Evolutionary conservation across 2,797 vertebrate genomes (phyloP), one percentile per base, ranked within the genome.

Genomic region (Oophaga sylvatica): DNA sequence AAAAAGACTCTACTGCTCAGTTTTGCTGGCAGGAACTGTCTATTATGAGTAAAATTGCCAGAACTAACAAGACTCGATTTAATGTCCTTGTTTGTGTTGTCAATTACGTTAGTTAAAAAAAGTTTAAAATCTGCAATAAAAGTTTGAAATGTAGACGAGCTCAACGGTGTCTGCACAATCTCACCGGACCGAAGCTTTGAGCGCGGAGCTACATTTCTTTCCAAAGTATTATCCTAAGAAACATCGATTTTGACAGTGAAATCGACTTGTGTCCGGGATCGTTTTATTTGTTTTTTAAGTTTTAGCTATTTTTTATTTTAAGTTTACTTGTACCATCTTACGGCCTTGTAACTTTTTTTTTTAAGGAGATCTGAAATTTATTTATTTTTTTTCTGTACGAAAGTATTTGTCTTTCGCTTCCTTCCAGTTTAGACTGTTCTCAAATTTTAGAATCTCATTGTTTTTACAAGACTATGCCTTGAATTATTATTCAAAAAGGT

Each of bases 61-160:
- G 70, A 48, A 48, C 22, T 7, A 48, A 48, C 75, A 16, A 22
- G 75, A 77, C 22, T 56, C 12, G 22, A 48, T 56, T 77, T 75
- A 19, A 75, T 48, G 71, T 75, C 26, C 73, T 5, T 76, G 45
- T 53, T 77, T 77, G 75, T 77, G 75, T 56, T 77, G 75, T 77
- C 75, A 77, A 56, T 77, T 77, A 29, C n/a, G 19, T 77, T 26
- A 56, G 22, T 15, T 22, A 48, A 22, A 71, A 13, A 77, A 75
- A 12, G 41, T 48, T 48, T 41, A 11, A 75, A 56, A 76, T 53
- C 22, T 26, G 22, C 15, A 76, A 56, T n/a, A 48, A 76, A 77
- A 77, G 73, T 77, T 77, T 77, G 73, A 48, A 77, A 77, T 56
- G 73, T 67, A 8, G 45, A 56, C 26, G 73, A 77, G 78, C 20